phyloP scores from a whole-genome alignment of 2,888 invertebrate species.

The Boloria euphrosyne region DNA sequence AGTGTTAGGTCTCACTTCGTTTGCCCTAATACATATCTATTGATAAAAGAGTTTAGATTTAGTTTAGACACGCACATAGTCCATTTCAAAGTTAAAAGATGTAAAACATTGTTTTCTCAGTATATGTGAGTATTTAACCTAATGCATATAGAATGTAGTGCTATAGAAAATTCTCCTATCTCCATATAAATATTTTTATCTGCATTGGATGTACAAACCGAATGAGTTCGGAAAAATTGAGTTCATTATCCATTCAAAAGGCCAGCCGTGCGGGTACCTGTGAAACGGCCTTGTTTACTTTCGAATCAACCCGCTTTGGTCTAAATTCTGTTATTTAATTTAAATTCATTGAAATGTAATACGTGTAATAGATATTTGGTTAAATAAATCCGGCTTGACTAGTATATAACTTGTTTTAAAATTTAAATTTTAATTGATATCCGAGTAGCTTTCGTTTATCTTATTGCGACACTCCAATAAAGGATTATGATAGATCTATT shows the following conservation, averaged over 20 bases:
- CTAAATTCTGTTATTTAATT: conserved; percentile 12
- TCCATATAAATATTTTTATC: conserved; percentile 15
- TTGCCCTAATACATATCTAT: no score
- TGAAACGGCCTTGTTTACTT: conserved; percentile 21
- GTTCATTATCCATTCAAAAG: conserved; percentile 23
- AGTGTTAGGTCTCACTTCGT: no score
- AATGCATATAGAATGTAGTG: conserved; percentile 15
- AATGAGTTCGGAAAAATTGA: conserved; percentile 23
- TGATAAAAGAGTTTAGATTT: no score
- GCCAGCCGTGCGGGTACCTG: conserved; percentile 15
- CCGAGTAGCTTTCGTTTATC: no score
- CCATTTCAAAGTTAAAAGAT: background rate
- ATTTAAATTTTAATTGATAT: background rate
- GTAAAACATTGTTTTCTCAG: conserved; percentile 6
- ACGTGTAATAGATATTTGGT: conserved; percentile 18
- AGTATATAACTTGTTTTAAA: background rate
- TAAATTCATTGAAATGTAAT: conserved; percentile 14
- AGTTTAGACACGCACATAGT: no score
- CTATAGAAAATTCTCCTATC: conserved; percentile 2
- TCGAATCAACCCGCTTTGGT: conserved; percentile 16
- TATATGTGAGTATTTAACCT: conserved; percentile 7
- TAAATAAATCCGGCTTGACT: background rate
- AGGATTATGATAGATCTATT: no score
- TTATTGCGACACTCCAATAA: no score
- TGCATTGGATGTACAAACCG: conserved; percentile 16